These are phyloP conservation scores for Epirrita christyi DNA, from an alignment of 2,888 invertebrate species.

Conservation along the genomic window DNA sequence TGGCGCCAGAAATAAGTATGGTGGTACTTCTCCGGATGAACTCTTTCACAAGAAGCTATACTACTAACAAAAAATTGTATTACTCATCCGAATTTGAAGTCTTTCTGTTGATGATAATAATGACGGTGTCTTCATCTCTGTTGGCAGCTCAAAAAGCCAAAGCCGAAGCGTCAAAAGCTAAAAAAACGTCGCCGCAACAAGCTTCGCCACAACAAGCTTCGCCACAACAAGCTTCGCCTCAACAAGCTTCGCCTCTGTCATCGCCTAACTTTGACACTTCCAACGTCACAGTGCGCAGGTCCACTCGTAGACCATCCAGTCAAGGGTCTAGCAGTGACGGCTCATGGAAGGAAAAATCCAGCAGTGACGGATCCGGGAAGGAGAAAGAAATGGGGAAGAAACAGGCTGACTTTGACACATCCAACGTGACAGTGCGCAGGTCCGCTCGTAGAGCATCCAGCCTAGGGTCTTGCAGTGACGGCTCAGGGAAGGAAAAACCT, in stretches of 20 bases:
- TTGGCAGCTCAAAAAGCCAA: conserved; percentile 48
- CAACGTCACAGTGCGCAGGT: conserved; percentile 63
- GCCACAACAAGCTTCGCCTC: conserved; percentile 14
- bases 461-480: conserved; percentile 45
- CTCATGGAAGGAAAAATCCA: conserved; percentile 20
- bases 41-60: too few relatives aligned
- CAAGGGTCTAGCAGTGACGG: conserved; percentile 46
- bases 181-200: conserved; percentile 10
- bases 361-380: conserved; percentile 8
- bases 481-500: conserved; percentile 16
- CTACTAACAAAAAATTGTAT: too few relatives aligned
- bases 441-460: conserved; percentile 56
- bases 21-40: too few relatives aligned
- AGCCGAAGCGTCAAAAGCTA: conserved; percentile 37
- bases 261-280: conserved; percentile 60
- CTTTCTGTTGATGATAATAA: too few relatives aligned
- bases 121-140: not conserved
- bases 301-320: conserved; percentile 53
- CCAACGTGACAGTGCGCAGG: conserved; percentile 63
- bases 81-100: too few relatives aligned
- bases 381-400: conserved; percentile 41
- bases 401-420: conserved; percentile 55
- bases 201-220: conserved; percentile 14
- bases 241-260: conserved; percentile 10
- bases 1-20: too few relatives aligned